Conservation (phyloP, 2,888 invertebrate species). For the Microctonus hyperodae region DNA sequence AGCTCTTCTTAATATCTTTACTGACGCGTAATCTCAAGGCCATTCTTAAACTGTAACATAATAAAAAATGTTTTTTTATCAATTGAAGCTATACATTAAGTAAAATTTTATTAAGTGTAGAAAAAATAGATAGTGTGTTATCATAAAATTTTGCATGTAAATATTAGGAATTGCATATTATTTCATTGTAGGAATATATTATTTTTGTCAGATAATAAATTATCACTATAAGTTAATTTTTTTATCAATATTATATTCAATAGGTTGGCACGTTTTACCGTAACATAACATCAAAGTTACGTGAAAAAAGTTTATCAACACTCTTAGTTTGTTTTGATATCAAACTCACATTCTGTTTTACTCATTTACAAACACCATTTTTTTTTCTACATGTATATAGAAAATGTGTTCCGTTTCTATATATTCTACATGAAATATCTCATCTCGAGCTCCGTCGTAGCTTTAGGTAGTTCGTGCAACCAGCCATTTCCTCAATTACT, state of each 20-base stretch:
- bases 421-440: too few species aligned
- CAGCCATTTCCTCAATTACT: conserved; percentile 50
- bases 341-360: conserved; percentile 4
- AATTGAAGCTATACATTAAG: neutral
- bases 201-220: too few species aligned
- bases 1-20: conserved; percentile 89
- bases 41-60: conserved; percentile 66
- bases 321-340: conserved; percentile 17
- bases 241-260: neutral
- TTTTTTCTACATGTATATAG: too few species aligned
- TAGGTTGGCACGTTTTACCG: neutral
- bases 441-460: conserved; percentile 24
- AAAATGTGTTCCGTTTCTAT: too few species aligned
- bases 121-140: too few species aligned
- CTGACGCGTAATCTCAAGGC: conserved; percentile 75
- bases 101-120: neutral
- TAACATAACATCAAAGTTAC: neutral
- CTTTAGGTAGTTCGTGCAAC: conserved; percentile 32
- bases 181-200: too few species aligned
- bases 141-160: too few species aligned
- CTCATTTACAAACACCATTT: neutral
- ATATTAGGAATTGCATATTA: too few species aligned
- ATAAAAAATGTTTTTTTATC: neutral
- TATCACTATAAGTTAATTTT: neutral
- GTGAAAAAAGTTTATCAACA: conserved; percentile 19